Base-by-base conservation (phyloP, 2,797 vertebrate species). In the Silurus lanzhouensis region DNA sequence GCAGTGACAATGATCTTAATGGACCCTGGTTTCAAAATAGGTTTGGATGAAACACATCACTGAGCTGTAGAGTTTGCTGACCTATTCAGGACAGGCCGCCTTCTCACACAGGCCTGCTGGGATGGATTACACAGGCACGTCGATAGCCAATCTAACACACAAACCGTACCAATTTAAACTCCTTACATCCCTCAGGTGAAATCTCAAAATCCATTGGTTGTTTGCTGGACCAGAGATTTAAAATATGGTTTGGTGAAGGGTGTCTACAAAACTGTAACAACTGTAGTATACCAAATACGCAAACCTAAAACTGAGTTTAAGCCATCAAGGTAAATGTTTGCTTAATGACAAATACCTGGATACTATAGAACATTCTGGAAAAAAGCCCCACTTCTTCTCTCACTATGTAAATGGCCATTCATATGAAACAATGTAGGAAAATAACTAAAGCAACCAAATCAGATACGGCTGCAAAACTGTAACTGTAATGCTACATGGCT, bases 1-100 rank as follows among this genome's bases (percentile, higher is more conserved):
- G 75, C 81, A 87, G 77, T 67, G 81, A 82, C 85, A 82, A 72
- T 82, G 85, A 89, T 87, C 71, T 79, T 85, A 88, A 88, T 81
- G 44, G 20, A 31, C 70, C 67, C 52, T 6, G 83, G 84, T 82
- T 74, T 88, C 58, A 71, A 81, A 88, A 86, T 84, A 81, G 81
- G n/a, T 79, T 85, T 63, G 48, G 82, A 84, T 58, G 66, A 83
- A 82, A 83, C 71, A 84, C 52, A 78, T 87, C 66, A 46, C 75
- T 77, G 83, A 72, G 67, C 6, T 74, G 25, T 27, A 15, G 25
- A 67, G 64, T 15, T 80, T 66, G 58, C n/a, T 79, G 84, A 66
- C 52, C 84, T 64, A 19, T 64, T 77, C 63, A 83, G 58, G 52
- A 77, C 74, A 83, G 46, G 67, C 64, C 82, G 68, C 31, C 63